Percentiles rank a stretch among this genome's conserved stretches.
Evolutionary conservation across 2,113 vertebrate genomes (phyloP).

Genomic region (Vanacampus margaritifer): DNA sequence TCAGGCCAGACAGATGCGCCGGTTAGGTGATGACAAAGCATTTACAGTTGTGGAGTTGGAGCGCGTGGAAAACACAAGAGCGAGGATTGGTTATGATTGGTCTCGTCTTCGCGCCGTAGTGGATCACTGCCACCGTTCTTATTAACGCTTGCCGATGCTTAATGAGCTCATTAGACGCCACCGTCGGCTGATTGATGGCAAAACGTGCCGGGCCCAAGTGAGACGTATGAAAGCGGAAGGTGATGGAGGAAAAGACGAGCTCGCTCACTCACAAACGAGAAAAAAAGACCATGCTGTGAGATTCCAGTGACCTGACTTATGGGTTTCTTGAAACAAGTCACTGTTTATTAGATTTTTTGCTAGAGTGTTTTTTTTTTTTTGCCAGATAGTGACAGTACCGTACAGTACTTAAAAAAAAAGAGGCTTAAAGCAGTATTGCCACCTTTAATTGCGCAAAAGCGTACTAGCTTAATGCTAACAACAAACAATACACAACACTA

Average conservation of each 20-base stretch:
- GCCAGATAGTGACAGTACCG: too few species aligned
- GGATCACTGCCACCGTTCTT: slow-evolving; percentile 58
- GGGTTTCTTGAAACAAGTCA: too few species aligned
- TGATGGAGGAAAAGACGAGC: slow-evolving; percentile 57
- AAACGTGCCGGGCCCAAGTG: slow-evolving; percentile 55
- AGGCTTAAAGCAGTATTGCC: too few species aligned
- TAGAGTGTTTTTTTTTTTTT: too few species aligned
- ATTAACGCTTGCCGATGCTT: slow-evolving; percentile 66
- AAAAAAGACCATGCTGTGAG: too few species aligned
- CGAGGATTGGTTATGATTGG: neutral
- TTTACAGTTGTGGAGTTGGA: neutral
- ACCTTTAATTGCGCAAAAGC: too few species aligned
- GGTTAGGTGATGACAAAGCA: slow-evolving; percentile 2
- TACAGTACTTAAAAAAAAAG: too few species aligned
- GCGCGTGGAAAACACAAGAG: slow-evolving; percentile 38
- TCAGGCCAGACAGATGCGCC: slow-evolving; percentile 16
- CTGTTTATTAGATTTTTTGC: too few species aligned
- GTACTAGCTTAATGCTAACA: too few species aligned
- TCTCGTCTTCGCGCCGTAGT: slow-evolving; percentile 45
- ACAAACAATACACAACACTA: too few species aligned
- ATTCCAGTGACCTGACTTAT: too few species aligned
- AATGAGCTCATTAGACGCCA: slow-evolving; percentile 69
- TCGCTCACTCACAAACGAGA: neutral
- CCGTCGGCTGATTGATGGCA: slow-evolving; percentile 67
- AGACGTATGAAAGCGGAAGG: slow-evolving; percentile 56